phyloP scores from a whole-genome alignment of 2,888 invertebrate genomes.

The Agriopis aurantiaria region DNA sequence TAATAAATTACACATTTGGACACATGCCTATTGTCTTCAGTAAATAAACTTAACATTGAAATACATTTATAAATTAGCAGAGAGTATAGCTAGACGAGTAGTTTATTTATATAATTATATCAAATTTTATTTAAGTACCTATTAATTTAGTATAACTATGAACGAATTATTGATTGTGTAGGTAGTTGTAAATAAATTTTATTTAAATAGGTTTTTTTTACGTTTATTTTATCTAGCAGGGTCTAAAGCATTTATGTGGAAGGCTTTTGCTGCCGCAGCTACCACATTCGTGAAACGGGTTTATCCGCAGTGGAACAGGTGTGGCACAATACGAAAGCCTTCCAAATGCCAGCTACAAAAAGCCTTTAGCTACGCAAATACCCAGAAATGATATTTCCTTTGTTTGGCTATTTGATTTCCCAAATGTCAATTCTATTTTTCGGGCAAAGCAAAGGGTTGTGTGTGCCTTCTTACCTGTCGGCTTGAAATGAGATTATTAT shows the following conservation, averaged over 20 bases:
- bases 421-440: slow-evolving; percentile 33
- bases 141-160: too few relatives aligned
- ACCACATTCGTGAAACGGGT: slow-evolving; percentile 29
- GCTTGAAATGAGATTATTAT: slow-evolving; percentile 16
- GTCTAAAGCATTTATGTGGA: not conserved
- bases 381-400: slow-evolving; percentile 18
- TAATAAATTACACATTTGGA: too few relatives aligned
- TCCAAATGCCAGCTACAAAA: slow-evolving; percentile 23
- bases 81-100: too few relatives aligned
- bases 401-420: slow-evolving; percentile 26
- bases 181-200: too few relatives aligned
- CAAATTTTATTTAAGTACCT: too few relatives aligned
- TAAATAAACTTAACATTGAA: too few relatives aligned
- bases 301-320: slow-evolving; percentile 54
- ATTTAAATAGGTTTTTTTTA: too few relatives aligned
- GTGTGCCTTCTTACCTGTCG: slow-evolving; percentile 7
- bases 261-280: slow-evolving; percentile 18
- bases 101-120: too few relatives aligned
- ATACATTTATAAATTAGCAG: too few relatives aligned
- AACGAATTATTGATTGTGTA: too few relatives aligned
- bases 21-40: too few relatives aligned
- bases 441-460: slow-evolving; percentile 17
- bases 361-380: slow-evolving; percentile 24
- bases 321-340: slow-evolving; percentile 40
- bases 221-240: not conserved